Evolutionary conservation across 2,797 vertebrate genomes (phyloP).

Genomic region (Pyrocephalus nanus): DNA sequence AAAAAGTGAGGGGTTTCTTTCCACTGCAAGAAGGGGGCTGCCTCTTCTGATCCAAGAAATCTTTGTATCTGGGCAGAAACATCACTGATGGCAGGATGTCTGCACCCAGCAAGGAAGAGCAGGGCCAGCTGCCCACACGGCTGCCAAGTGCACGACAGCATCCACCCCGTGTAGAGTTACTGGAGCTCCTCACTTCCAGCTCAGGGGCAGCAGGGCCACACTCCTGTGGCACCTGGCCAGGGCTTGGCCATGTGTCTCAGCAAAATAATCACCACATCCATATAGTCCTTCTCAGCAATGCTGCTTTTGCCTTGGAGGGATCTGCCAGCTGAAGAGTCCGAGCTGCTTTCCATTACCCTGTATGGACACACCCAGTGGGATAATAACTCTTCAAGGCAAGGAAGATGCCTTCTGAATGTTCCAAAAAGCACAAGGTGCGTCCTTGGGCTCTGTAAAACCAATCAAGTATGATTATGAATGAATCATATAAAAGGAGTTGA

Average conservation of each 20-base stretch:
- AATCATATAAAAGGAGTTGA: not conserved
- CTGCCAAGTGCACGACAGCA: fast-evolving
- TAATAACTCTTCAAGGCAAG: not conserved
- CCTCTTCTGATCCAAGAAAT: not conserved
- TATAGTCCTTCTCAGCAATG: not conserved
- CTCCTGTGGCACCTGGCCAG: not conserved
- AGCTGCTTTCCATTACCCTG: not conserved
- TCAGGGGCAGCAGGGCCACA: not conserved
- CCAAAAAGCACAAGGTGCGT: not conserved
- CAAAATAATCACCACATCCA: not conserved
- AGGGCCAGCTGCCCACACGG: not conserved
- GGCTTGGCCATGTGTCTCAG: not conserved
- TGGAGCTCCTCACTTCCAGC: not conserved
- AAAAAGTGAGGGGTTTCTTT: not conserved
- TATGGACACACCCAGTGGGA: not conserved
- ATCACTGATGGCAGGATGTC: not conserved
- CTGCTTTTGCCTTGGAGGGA: not conserved
- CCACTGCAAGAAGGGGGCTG: not conserved
- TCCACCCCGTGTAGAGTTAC: not conserved
- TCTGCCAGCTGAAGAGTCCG: not conserved
- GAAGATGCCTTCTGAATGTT: not conserved
- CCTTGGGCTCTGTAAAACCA: not conserved
- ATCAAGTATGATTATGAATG: not conserved
- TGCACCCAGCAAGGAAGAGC: not conserved
- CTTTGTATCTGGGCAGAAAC: not conserved